Conservation (phyloP, 2,888 invertebrate species). For the Eudasyphora cyanicolor region DNA sequence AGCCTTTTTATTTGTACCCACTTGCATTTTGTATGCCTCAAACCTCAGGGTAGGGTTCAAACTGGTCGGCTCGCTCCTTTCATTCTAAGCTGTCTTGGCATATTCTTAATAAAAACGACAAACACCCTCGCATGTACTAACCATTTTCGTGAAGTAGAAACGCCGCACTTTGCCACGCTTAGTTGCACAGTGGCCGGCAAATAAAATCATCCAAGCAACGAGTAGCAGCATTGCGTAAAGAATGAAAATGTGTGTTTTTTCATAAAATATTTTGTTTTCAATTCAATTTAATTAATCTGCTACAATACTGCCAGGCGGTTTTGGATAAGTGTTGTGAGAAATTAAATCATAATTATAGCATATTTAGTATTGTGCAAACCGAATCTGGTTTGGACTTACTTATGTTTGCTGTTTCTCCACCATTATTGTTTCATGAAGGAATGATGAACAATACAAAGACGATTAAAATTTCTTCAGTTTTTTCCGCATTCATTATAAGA, state of each 20-base stretch:
- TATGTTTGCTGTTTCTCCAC: not conserved
- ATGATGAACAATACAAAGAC: conserved; percentile 15
- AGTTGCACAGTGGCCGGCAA: conserved; percentile 16
- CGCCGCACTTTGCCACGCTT: conserved; percentile 36
- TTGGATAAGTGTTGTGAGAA: not conserved
- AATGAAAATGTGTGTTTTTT: not conserved
- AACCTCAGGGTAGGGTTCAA: not conserved
- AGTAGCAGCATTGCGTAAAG: not conserved
- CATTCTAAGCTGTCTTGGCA: not conserved
- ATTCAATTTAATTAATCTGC: not conserved
- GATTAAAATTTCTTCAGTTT: conserved; percentile 46
- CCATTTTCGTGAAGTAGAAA: not conserved
- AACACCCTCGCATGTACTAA: conserved; percentile 22
- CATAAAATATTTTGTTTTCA: not conserved
- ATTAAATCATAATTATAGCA: conserved; percentile 8
- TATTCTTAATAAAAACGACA: conserved; percentile 5
- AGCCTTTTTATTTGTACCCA: no score
- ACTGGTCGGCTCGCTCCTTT: not conserved
- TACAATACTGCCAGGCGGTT: not conserved
- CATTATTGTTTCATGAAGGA: not conserved
- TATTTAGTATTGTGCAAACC: not conserved
- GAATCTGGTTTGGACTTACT: not conserved
- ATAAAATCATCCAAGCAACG: not conserved
- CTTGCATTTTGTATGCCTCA: no score
- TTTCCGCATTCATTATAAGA: conserved; percentile 58